Evolutionary conservation across 2,888 invertebrate genomes (phyloP), one percentile per base, ranked within the genome.

Genomic region (Amphimallon solstitiale): DNA sequence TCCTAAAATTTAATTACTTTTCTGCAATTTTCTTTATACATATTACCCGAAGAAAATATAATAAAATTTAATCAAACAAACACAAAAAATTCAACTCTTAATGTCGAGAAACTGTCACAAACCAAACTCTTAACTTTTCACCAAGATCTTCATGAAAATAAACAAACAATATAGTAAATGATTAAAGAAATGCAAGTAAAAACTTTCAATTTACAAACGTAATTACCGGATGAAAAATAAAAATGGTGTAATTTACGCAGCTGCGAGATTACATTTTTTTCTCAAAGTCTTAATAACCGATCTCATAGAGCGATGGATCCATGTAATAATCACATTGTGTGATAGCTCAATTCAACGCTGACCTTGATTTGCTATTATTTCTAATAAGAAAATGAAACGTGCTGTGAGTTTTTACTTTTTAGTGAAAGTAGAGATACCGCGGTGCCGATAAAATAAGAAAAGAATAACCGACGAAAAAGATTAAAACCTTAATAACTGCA

Each of bases 381-480:
- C 48, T 49, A 29, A 63, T 61, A 68, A 63, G 69, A 70, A 72
- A 73, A 73, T 62, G 73, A 73, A 72, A 73, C 73, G 71, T 72
- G 71, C 66, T 69, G 64, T 66, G 65, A 56, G 71, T 73, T 73
- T 73, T 73, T 72, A 71, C 71, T 73, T 73, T 73, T 73, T 71
- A 73, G 73, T 73, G 73, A 73, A 73, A 73, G 73, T 73, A 61
- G 70, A 69, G 64, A 63, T 23, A 21, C 48, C 29, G 29, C 14
- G 14, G 21, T 14, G 29, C 21, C 23, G n/a, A 49, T 49, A 7
- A 23, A 49, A 49, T 49, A 49, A 48, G 48, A 48, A 29, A 45
- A 49, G 48, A 23, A 29, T 23, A 29, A 21, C 48, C 29, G 29
- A 12, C n/a, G 29, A 23, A 49, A 49, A 49, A 49, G 48, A 23